Percentiles rank a stretch among this genome's conserved stretches.
phyloP scores from a whole-genome alignment of 2,888 invertebrate species.

The Agrilus cyanescens region DNA sequence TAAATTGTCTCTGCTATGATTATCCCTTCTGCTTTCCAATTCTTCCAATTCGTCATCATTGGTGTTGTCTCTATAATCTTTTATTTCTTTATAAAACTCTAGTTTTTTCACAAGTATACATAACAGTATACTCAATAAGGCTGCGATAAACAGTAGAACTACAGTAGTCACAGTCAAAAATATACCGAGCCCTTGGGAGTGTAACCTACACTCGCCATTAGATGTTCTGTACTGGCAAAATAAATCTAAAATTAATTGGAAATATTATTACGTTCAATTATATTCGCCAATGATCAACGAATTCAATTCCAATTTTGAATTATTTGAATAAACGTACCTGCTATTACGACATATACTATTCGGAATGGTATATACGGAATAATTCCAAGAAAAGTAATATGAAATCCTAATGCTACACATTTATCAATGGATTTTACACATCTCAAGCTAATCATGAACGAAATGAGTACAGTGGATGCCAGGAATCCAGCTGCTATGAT shows the following conservation, averaged over 20 bases:
- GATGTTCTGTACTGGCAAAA: constrained; percentile 20
- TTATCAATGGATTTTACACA: constrained; percentile 49
- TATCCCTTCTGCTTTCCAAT: background rate
- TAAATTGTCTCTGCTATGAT: background rate
- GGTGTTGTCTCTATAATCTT: background rate
- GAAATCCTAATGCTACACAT: constrained; percentile 45
- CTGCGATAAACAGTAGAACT: constrained; percentile 20
- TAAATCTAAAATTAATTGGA: constrained; percentile 16
- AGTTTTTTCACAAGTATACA: constrained; percentile 16
- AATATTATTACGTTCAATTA: constrained; percentile 7
- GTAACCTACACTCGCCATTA: constrained; percentile 20
- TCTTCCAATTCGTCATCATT: background rate
- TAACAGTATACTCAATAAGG: constrained; percentile 17
- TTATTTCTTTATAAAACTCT: constrained; percentile 15
- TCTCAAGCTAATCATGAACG: constrained; percentile 42
- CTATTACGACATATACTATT: constrained; percentile 46
- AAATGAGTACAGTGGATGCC: constrained; percentile 37
- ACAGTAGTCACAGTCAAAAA: constrained; percentile 24
- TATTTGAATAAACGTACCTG: constrained; percentile 32
- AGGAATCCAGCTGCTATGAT: constrained; percentile 24
- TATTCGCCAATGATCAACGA: background rate
- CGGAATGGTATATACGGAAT: constrained; percentile 51
- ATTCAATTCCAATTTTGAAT: background rate
- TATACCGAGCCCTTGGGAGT: constrained; percentile 20
- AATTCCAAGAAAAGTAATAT: constrained; percentile 41